Conservation (phyloP, 2,888 invertebrate genomes). For the Megastigmus dorsalis region DNA sequence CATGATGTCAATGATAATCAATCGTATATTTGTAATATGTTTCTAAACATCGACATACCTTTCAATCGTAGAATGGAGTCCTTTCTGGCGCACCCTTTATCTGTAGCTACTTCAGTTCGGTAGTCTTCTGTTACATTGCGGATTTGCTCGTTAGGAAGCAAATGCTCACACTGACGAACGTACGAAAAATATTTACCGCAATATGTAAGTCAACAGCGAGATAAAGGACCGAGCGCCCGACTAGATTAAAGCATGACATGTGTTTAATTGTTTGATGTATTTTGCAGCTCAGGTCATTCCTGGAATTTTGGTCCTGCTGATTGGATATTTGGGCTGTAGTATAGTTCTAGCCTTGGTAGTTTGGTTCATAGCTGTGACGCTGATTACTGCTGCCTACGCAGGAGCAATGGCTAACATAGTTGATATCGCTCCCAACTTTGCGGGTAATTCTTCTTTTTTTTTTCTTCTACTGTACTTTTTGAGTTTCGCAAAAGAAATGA, state of each 20-base stretch:
- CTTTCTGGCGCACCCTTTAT: slow-evolving; percentile 82
- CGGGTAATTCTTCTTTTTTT: slow-evolving; percentile 77
- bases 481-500: neutral
- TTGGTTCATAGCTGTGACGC: slow-evolving; percentile 83
- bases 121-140: slow-evolving; percentile 82
- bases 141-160: slow-evolving; percentile 79
- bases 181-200: slow-evolving; percentile 82
- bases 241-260: neutral
- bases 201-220: slow-evolving; percentile 74
- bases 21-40: too few relatives aligned
- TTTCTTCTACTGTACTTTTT: neutral
- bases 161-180: slow-evolving; percentile 79
- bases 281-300: slow-evolving; percentile 81
- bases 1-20: neutral
- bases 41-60: too few relatives aligned
- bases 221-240: too few relatives aligned
- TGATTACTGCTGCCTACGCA: slow-evolving; percentile 84
- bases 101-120: slow-evolving; percentile 82
- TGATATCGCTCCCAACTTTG: slow-evolving; percentile 86
- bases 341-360: slow-evolving; percentile 78
- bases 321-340: slow-evolving; percentile 81
- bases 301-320: slow-evolving; percentile 79
- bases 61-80: slow-evolving; percentile 78
- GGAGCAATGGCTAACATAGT: slow-evolving; percentile 87
- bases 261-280: neutral